These are phyloP conservation scores for Cyprinus carpio DNA, from an alignment of 2,113 vertebrate genomes.

Conservation along the genomic window DNA sequence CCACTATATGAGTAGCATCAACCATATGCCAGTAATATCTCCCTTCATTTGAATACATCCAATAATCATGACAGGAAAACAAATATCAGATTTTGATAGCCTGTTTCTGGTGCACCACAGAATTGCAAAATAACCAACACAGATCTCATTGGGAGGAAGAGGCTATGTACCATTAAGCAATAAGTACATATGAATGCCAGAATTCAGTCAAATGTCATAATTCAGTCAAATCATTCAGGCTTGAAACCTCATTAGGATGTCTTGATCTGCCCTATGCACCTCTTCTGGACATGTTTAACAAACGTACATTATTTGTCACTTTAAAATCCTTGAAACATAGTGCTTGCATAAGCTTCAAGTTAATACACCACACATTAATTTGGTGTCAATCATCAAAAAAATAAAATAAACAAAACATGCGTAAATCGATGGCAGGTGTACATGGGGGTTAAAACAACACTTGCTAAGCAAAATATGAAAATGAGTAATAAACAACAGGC, in stretches of 20 bases:
- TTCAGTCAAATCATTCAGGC: background rate
- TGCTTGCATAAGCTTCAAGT: background rate
- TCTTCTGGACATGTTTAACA: no score
- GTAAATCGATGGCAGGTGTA: background rate
- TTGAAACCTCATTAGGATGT: background rate
- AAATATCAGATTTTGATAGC: background rate
- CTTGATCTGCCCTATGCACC: no score
- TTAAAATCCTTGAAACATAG: background rate
- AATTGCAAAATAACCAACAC: background rate
- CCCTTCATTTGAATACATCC: background rate
- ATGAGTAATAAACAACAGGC: background rate
- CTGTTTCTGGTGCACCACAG: background rate
- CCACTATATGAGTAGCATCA: background rate
- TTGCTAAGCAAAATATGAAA: slow-evolving; percentile 4
- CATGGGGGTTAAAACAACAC: background rate
- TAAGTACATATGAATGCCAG: background rate
- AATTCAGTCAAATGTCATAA: background rate
- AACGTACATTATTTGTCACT: background rate
- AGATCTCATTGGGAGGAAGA: no score
- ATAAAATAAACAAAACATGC: background rate
- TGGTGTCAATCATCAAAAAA: background rate
- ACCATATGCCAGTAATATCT: background rate
- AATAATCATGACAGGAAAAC: background rate
- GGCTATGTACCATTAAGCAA: no score
- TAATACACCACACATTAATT: background rate